These are phyloP conservation scores for Vireo altiloquus DNA, from an alignment of 2,113 vertebrate species.

Conservation along the genomic window DNA sequence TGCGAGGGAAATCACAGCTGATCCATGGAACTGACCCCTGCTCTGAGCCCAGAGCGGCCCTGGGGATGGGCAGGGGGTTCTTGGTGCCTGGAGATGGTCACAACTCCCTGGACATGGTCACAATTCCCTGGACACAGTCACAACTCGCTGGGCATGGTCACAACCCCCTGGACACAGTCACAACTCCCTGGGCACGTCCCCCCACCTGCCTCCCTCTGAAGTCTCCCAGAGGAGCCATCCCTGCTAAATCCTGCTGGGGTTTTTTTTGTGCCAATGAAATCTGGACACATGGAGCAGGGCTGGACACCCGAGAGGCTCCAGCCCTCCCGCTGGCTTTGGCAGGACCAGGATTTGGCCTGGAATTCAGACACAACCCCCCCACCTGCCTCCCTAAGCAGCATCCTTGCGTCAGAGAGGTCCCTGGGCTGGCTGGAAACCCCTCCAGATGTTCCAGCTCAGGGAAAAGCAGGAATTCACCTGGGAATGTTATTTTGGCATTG, in stretches of 20 bases:
- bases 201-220: neutral
- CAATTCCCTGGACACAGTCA: no score
- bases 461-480: neutral
- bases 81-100: neutral
- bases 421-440: neutral
- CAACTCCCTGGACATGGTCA: neutral
- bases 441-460: neutral
- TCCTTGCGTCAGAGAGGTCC: neutral
- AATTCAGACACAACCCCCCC: neutral
- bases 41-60: rapidly evolving
- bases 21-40: neutral
- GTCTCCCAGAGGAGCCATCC: neutral
- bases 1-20: neutral
- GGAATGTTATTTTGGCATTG: neutral
- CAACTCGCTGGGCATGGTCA: no score
- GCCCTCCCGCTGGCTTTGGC: neutral
- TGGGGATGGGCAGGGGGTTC: neutral
- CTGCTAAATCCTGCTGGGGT: neutral
- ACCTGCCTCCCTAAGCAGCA: neutral
- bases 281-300: neutral
- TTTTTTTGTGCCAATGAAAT: neutral
- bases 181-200: neutral
- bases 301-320: neutral
- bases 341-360: neutral
- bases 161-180: no score